Evolutionary conservation across 1,140 invertebrate genomes (phyloP).

Genomic region (Lasaia peninsularis): DNA sequence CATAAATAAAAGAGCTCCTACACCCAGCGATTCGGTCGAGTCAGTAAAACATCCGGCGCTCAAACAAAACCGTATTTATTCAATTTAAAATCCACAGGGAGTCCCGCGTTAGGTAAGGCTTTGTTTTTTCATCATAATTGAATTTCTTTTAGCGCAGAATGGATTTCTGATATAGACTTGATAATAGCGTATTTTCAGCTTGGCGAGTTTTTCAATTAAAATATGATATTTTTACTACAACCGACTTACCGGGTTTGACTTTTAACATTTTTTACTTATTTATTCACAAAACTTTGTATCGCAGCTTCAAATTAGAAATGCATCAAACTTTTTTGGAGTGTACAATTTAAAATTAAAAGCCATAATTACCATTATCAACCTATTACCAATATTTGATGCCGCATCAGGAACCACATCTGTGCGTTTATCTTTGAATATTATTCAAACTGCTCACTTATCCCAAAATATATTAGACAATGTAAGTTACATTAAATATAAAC

Average conservation of each 20-base stretch:
- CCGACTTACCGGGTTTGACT: background rate
- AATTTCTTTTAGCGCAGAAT: conserved; percentile 42
- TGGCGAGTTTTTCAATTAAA: background rate
- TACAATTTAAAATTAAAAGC: too few species aligned
- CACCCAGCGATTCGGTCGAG: background rate
- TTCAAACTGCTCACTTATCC: too few species aligned
- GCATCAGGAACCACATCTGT: too few species aligned
- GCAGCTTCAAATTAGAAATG: too few species aligned
- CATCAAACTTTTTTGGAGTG: too few species aligned
- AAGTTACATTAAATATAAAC: too few species aligned
- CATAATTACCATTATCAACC: too few species aligned
- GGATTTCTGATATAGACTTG: conserved; percentile 32
- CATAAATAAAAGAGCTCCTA: background rate
- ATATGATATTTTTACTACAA: background rate
- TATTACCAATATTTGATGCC: too few species aligned
- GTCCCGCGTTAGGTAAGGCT: conserved; percentile 34
- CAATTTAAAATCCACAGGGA: conserved; percentile 41
- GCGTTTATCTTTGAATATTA: too few species aligned
- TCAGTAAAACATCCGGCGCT: conserved; percentile 19
- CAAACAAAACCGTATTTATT: conserved; percentile 40
- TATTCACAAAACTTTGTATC: too few species aligned
- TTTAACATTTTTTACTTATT: background rate
- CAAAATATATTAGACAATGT: too few species aligned
- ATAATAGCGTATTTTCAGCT: conserved; percentile 3
- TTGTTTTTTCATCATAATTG: conserved; percentile 41